Conservation (phyloP, 2,888 invertebrate species). For the Anagyrus pseudococci region DNA sequence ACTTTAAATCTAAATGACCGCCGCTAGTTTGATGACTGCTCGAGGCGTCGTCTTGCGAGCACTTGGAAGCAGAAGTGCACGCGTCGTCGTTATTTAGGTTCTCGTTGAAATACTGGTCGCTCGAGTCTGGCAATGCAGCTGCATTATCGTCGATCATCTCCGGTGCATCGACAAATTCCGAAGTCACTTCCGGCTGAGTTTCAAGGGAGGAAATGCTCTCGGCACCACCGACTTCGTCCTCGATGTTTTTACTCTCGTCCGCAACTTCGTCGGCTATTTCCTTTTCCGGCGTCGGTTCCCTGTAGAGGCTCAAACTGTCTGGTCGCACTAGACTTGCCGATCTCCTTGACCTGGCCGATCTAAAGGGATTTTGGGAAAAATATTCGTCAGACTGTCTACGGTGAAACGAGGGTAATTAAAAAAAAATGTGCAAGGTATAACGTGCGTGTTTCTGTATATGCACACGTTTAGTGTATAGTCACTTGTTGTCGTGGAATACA, state of each 20-base stretch:
- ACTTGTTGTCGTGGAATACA: no score
- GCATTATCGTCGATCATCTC: background rate
- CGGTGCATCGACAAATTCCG: background rate
- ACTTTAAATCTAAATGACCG: slow-evolving; percentile 78
- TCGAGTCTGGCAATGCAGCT: background rate
- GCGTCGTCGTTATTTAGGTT: background rate
- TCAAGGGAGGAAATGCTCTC: no score
- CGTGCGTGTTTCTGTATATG: no score
- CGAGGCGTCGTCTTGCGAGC: slow-evolving; percentile 51
- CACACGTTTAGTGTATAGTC: no score
- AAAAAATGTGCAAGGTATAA: no score
- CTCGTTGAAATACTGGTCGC: background rate
- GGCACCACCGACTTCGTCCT: background rate
- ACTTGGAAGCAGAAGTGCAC: slow-evolving; percentile 41
- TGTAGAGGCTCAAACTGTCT: slow-evolving; percentile 6
- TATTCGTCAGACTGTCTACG: no score
- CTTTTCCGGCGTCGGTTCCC: no score
- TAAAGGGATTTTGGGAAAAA: no score
- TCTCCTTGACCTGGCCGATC: no score
- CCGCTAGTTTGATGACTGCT: slow-evolving; percentile 50
- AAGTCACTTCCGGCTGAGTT: background rate
- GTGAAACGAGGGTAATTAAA: no score
- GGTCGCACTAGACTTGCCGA: no score
- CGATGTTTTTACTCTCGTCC: background rate
- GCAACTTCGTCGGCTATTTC: background rate